Base-by-base conservation (phyloP, 2,888 invertebrate species). In the Perithous albicinctus region DNA sequence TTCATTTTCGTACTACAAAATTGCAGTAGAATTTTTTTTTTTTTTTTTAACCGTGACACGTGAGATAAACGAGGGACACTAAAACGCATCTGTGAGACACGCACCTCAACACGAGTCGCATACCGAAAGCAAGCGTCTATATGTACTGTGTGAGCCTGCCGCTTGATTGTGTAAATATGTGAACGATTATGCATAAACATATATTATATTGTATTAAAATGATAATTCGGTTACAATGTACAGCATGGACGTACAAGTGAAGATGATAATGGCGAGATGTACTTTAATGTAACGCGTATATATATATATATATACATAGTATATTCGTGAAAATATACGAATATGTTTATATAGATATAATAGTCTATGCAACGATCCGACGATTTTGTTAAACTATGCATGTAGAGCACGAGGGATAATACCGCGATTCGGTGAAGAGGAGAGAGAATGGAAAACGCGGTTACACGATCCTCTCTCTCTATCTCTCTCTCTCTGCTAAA, bases 131-230 rank as follows among this genome's bases (percentile, higher is more conserved):
- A 86, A 84, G 84, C 79, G 85, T 72, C 56, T 78, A 54, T 69
- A 54, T 69, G 64, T 46, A 23, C 7, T 83, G 78, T 85, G 87
- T 73, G 86, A 88, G 86, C 86, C 85, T 85, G 88, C 81, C 85
- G 88, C 87, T 88, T 85, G 85, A 85, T 76, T 82, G 87, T 89
- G 89, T 90, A 89, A 87, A 89, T 90, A 89, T 82, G 56, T 81
- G 77, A 88, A 87, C 80, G 80, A 66, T 66, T 66, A 72, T 72
- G 35, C 29, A 66, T 41, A 46, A 67, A 80, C 80, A 85, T 66
- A 63, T 61, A 73, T 35, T 72, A 78, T 38, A 73, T 56, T 67
- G 35, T 54, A 69, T 67, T 26, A 35, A 75, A 43, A 66, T 54
- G 46, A 66, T 73, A 74, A 74, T 67, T 74, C 32, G 61, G 48